Evolutionary conservation across 2,113 vertebrate genomes (phyloP).

Genomic region (Micronycteris hirsuta): DNA sequence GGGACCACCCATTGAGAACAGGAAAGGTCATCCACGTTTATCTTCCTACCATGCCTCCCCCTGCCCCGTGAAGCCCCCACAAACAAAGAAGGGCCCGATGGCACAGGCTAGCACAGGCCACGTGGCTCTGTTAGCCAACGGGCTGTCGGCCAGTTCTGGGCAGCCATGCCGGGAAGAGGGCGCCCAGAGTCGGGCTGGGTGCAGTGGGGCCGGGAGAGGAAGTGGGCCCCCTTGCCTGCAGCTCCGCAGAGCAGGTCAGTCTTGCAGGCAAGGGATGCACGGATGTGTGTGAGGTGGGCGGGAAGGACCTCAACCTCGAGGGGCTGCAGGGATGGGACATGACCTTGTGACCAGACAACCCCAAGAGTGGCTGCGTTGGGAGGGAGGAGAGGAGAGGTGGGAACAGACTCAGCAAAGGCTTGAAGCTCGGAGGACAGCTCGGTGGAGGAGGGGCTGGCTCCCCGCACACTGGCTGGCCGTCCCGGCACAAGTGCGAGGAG

Average conservation of each 20-base stretch:
- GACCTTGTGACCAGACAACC: not conserved
- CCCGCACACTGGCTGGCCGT: not conserved
- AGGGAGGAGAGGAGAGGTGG: not conserved
- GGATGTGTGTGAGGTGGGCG: no score
- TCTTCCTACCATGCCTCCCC: not conserved
- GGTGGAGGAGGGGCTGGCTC: not conserved
- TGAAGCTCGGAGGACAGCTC: not conserved
- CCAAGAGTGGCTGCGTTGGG: not conserved
- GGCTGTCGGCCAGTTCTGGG: not conserved
- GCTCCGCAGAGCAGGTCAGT: not conserved
- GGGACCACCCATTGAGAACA: no score
- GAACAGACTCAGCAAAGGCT: not conserved
- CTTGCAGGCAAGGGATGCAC: not conserved
- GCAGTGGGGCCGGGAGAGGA: no score
- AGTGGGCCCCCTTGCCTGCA: no score
- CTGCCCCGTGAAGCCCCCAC: not conserved
- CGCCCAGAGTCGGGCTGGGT: not conserved
- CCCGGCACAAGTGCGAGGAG: not conserved
- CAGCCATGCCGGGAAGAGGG: not conserved
- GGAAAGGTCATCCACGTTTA: not conserved
- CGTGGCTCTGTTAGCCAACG: not conserved
- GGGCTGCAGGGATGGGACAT: not conserved
- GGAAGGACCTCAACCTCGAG: fast-evolving
- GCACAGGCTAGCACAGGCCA: fast-evolving
- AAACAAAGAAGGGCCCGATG: not conserved